Conservation (phyloP, 2,113 vertebrate genomes). For the Cervus canadensis region DNA sequence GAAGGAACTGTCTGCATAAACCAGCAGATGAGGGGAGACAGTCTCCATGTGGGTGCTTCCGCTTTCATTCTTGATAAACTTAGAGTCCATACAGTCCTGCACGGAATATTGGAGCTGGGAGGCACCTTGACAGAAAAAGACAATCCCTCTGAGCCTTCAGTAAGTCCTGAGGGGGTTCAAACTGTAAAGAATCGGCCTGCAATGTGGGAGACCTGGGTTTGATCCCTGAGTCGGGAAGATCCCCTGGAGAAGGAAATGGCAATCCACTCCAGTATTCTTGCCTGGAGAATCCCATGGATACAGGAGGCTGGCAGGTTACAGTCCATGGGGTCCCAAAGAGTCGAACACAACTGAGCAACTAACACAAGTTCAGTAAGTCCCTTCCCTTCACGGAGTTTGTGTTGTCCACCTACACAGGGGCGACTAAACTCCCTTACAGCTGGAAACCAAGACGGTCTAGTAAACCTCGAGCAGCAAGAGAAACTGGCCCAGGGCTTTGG, state of each 20-base stretch:
- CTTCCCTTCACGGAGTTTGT: neutral
- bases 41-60: neutral
- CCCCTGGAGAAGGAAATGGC: neutral
- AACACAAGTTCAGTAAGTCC: neutral
- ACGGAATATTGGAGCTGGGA: no score
- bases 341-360: neutral
- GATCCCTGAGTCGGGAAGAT: neutral
- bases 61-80: neutral
- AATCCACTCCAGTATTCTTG: neutral
- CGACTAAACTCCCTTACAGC: neutral
- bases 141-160: neutral
- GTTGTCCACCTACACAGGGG: neutral
- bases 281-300: neutral
- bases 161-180: neutral
- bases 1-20: neutral
- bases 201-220: fast-evolving
- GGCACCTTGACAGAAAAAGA: neutral
- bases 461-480: neutral
- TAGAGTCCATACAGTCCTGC: neutral
- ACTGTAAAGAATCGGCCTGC: neutral
- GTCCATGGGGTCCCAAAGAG: neutral
- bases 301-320: fast-evolving
- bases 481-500: neutral
- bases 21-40: neutral
- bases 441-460: neutral